A percentile compares a stretch with the other conserved stretches of the same genome.
phyloP scores from a whole-genome alignment of 2,888 invertebrate species.

The Leucania comma region DNA sequence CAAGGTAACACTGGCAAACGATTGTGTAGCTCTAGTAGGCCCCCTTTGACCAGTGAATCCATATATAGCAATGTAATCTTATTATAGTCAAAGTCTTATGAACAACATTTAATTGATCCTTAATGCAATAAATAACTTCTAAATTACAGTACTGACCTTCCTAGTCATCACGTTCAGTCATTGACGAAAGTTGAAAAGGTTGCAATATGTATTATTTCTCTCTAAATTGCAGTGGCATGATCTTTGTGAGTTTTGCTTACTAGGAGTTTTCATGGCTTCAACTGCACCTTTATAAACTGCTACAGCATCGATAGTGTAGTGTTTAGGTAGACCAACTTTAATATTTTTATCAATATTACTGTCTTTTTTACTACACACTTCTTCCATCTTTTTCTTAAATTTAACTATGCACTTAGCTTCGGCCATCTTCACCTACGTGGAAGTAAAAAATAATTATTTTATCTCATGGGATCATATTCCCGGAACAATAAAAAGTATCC shows the following conservation, averaged over 20 bases:
- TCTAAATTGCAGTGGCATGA: constrained; percentile 1
- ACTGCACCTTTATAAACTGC: background rate
- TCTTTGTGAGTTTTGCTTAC: background rate
- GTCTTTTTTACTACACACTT: too few relatives aligned
- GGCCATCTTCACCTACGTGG: too few relatives aligned
- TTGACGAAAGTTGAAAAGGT: constrained; percentile 35
- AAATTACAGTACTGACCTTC: constrained; percentile 14
- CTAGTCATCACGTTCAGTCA: constrained; percentile 16
- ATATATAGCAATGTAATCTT: background rate
- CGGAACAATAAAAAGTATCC: too few relatives aligned
- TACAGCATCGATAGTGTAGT: background rate
- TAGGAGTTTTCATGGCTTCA: background rate
- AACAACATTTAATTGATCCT: background rate
- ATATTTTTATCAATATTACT: background rate
- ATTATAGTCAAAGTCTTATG: background rate
- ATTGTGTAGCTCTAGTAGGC: too few relatives aligned
- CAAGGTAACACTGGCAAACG: too few relatives aligned
- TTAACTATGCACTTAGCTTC: too few relatives aligned
- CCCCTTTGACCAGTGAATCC: too few relatives aligned
- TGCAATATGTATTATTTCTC: constrained; percentile 18
- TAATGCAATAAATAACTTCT: background rate
- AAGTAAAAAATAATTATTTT: too few relatives aligned
- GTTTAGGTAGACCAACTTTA: too few relatives aligned
- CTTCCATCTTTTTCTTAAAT: too few relatives aligned
- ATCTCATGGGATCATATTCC: too few relatives aligned